Percentiles rank a stretch among this genome's conserved stretches.
Evolutionary conservation across 1,140 invertebrate genomes (phyloP).

Genomic region (Nasonia longicornis): DNA sequence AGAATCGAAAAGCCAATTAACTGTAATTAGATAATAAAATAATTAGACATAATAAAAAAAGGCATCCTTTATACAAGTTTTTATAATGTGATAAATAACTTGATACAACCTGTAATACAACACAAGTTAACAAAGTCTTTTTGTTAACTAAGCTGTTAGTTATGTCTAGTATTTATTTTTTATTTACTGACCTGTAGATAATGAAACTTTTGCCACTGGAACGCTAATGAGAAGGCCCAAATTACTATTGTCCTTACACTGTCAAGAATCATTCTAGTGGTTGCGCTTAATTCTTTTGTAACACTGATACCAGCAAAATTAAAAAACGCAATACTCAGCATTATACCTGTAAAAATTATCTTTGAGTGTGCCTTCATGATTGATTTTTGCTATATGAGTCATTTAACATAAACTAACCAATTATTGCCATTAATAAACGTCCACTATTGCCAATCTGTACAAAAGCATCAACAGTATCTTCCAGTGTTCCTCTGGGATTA

Average conservation of each 20-base stretch:
- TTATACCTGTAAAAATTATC: conserved; percentile 74
- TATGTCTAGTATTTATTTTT: too few relatives aligned
- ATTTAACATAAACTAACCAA: conserved; percentile 69
- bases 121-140: too few relatives aligned
- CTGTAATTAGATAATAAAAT: conserved; percentile 61
- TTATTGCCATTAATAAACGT: conserved; percentile 74
- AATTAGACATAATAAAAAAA: neutral
- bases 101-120: too few relatives aligned
- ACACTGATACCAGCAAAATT: conserved; percentile 96
- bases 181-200: conserved; percentile 76
- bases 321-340: conserved; percentile 94
- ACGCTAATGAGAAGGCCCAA: conserved; percentile 83
- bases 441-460: conserved; percentile 82
- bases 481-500: conserved; percentile 83
- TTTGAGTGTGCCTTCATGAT: conserved; percentile 7
- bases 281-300: conserved; percentile 94
- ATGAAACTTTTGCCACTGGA: conserved; percentile 86
- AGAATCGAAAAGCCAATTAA: conserved; percentile 81
- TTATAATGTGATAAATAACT: too few relatives aligned
- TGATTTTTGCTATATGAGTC: neutral
- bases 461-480: conserved; percentile 88
- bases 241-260: conserved; percentile 90
- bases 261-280: conserved; percentile 93
- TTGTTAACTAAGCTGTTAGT: too few relatives aligned
- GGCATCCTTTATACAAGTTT: too few relatives aligned